These are phyloP conservation scores for Sebastes alutus DNA, from an alignment of 2,797 vertebrate species.

Conservation along the genomic window DNA sequence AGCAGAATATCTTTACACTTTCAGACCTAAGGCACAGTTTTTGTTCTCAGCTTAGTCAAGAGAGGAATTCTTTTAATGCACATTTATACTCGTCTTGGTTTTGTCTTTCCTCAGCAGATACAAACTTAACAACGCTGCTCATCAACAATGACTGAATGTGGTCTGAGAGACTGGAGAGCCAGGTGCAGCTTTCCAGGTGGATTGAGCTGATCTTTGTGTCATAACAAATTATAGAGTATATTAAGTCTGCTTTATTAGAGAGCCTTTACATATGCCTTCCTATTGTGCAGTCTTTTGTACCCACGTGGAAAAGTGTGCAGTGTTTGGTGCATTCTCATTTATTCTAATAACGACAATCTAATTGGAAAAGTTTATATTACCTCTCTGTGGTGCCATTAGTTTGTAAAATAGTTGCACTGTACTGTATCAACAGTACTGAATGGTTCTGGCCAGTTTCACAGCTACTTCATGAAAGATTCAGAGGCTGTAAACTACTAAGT, in stretches of 20 bases:
- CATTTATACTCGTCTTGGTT: conserved; percentile 12
- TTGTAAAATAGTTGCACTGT: conserved; percentile 17
- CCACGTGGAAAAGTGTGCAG: not conserved
- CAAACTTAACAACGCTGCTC: conserved; percentile 32
- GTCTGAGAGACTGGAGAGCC: not conserved
- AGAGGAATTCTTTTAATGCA: conserved; percentile 23
- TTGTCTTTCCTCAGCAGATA: conserved; percentile 26
- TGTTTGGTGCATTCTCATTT: not conserved
- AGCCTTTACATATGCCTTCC: not conserved
- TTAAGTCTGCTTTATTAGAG: not conserved
- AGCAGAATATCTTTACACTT: conserved; percentile 20
- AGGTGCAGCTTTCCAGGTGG: conserved; percentile 10
- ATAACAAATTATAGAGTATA: conserved; percentile 24
- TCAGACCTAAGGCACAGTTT: not conserved
- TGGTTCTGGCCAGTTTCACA: conserved; percentile 22
- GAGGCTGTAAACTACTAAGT: conserved; percentile 62
- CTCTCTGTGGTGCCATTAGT: not conserved
- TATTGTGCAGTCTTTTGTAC: not conserved
- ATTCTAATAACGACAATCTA: not conserved
- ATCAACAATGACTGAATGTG: conserved; percentile 52
- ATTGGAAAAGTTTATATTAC: conserved; percentile 2
- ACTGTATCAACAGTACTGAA: not conserved
- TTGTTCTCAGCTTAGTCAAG: conserved; percentile 4
- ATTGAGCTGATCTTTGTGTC: conserved; percentile 22
- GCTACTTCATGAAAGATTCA: conserved; percentile 76